A percentile compares a stretch with the other conserved stretches of the same genome.
Conservation (phyloP, 2,888 invertebrate species). For the Thereva unica region DNA sequence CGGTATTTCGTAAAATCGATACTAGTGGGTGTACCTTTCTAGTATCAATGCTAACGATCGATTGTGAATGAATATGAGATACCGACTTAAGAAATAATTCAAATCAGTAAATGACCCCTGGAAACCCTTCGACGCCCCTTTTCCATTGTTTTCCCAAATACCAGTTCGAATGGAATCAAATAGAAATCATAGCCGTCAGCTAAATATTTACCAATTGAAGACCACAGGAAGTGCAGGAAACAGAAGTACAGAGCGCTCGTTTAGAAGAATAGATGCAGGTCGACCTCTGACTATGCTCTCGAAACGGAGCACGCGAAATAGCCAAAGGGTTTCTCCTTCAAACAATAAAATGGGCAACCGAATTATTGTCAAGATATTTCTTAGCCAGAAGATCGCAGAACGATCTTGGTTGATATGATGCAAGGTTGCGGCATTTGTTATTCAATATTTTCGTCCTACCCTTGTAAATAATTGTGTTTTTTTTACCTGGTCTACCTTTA, state of each 20-base stretch:
- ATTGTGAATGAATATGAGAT: constrained; percentile 26
- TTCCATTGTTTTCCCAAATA: constrained; percentile 31
- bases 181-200: constrained; percentile 28
- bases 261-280: constrained; percentile 32
- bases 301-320: neutral
- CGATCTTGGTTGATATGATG: too few species aligned
- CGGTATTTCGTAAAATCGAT: constrained; percentile 22
- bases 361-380: too few species aligned
- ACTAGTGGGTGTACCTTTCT: constrained; percentile 26
- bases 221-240: constrained; percentile 29
- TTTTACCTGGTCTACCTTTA: too few species aligned
- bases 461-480: too few species aligned
- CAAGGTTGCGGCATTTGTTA: too few species aligned
- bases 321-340: neutral
- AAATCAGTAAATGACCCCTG: constrained; percentile 33
- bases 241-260: constrained; percentile 28
- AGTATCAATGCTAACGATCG: constrained; percentile 27
- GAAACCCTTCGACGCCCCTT: constrained; percentile 30
- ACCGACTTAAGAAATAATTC: constrained; percentile 31
- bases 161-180: constrained; percentile 28
- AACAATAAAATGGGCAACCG: too few species aligned
- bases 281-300: constrained; percentile 9
- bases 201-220: neutral
- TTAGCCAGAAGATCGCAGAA: too few species aligned
- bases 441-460: too few species aligned